Evolutionary conservation across 2,888 invertebrate species (phyloP).

Genomic region (Hedya salicella): DNA sequence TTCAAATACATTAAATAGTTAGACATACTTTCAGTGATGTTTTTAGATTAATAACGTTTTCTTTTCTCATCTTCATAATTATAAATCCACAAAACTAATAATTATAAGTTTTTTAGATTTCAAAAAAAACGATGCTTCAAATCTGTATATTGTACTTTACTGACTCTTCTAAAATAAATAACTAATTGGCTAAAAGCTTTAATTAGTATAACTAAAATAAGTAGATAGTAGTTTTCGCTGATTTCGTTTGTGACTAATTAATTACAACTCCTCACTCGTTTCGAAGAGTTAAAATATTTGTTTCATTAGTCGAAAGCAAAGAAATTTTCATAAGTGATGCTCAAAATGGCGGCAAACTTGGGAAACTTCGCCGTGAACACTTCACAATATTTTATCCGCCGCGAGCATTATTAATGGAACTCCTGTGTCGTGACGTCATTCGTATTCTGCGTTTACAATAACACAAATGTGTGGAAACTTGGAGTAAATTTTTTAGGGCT

Average conservation of each 20-base stretch:
- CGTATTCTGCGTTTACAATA: constrained; percentile 2
- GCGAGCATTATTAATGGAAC: constrained; percentile 16
- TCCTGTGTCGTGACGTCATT: constrained; percentile 21
- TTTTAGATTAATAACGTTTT: no score
- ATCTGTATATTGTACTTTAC: no score
- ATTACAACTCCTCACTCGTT: background rate
- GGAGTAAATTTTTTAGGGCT: background rate
- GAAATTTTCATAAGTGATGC: constrained; percentile 1
- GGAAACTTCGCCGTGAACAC: constrained; percentile 7
- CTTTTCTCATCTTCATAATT: no score
- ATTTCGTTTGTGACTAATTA: background rate
- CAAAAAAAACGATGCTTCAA: no score
- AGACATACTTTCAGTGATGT: no score
- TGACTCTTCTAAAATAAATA: no score
- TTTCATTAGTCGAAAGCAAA: constrained; percentile 3
- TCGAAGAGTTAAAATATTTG: background rate
- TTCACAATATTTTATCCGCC: constrained; percentile 26
- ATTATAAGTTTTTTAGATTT: no score
- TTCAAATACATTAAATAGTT: no score
- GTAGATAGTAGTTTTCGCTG: no score
- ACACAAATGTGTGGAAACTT: constrained; percentile 9
- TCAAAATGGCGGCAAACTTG: constrained; percentile 6
- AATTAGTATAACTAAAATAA: no score
- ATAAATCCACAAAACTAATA: no score
- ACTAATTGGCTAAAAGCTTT: no score